Evolutionary conservation across 2,888 invertebrate species (phyloP), one percentile per base, ranked within the genome.

Genomic region (Scaptomyza cyrtandrae): DNA sequence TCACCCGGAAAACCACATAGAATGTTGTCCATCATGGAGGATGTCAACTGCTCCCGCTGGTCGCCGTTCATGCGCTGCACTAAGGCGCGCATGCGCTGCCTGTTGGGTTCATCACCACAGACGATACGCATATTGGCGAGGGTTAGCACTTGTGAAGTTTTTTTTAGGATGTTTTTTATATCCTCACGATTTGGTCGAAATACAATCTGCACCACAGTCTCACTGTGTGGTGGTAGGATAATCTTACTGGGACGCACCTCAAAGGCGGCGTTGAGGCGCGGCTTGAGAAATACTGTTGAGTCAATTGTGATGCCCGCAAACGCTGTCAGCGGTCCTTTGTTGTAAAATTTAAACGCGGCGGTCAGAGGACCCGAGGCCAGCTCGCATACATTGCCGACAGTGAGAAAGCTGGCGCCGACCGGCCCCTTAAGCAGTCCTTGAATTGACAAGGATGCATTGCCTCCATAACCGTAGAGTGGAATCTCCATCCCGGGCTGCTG

Each of bases 391-490:
- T 93, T 93, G 9, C 95, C 95, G 44, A 95, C 90, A 1, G 94
- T 93, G 1, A 95, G 80, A 92, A 94, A 94, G 70, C 93, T 92
- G 65, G 93, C 93, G 4, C 94, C 94, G 1, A 93, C 92, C 0
- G 93, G 93, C 52, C 94, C 94, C 80, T 93, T 93, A 1, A 93
- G 91, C 13, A 94, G 90, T 64, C 93, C 93, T 19, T 92, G 91
- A 13, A 93, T 91, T 54, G 93, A 92, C 0, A 94, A 88, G 72
- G 91, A 93, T 1, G 93, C 92, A 74, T 92, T 92, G 0, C 95
- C 95, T 2, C 95, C 95, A 75, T 94, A 94, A 2, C 94, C 95
- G 79, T 92, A 94, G 7, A 95, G 89, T 0, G 91, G 88, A 4
- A 91, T 87, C 55, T 83, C 91, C 88, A 80, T 52, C 6, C 86